Conservation (phyloP, 1,140 invertebrate species). For the Apocrypta bakeri region DNA sequence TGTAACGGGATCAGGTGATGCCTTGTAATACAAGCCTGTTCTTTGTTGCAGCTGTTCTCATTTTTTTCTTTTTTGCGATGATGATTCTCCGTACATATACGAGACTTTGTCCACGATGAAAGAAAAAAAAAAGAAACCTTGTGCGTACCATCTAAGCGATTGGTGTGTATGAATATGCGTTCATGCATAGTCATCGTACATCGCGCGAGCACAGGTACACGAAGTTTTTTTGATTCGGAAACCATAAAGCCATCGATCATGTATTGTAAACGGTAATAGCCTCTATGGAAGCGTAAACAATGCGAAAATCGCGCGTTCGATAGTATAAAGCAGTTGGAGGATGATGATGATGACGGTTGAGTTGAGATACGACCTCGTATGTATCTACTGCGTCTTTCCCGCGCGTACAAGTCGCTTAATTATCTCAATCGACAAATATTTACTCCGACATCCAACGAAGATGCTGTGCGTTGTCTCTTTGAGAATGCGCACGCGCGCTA, state of each 20-base stretch:
- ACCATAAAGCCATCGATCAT: too few species aligned
- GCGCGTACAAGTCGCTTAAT: slow-evolving; percentile 25
- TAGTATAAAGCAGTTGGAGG: not conserved
- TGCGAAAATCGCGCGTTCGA: not conserved
- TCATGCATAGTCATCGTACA: too few species aligned
- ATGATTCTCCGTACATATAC: not conserved
- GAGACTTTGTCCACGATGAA: not conserved
- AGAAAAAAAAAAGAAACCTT: slow-evolving; percentile 9
- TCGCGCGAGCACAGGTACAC: too few species aligned
- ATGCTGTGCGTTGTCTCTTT: not conserved
- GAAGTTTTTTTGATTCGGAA: too few species aligned
- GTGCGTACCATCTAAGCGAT: not conserved
- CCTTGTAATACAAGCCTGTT: not conserved
- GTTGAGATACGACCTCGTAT: slow-evolving; percentile 8
- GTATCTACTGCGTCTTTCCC: not conserved
- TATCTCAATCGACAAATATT: slow-evolving; percentile 43
- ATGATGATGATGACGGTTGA: not conserved
- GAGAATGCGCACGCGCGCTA: not conserved
- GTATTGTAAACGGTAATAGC: not conserved
- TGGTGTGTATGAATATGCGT: too few species aligned
- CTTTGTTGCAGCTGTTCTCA: not conserved
- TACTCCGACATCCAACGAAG: not conserved
- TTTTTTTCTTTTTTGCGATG: not conserved
- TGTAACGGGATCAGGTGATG: not conserved
- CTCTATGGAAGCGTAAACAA: not conserved